A percentile compares a stretch with the other conserved stretches of the same genome.
Evolutionary conservation across 2,888 invertebrate species (phyloP).

Genomic region (Vannuccia rotundouncinata): DNA sequence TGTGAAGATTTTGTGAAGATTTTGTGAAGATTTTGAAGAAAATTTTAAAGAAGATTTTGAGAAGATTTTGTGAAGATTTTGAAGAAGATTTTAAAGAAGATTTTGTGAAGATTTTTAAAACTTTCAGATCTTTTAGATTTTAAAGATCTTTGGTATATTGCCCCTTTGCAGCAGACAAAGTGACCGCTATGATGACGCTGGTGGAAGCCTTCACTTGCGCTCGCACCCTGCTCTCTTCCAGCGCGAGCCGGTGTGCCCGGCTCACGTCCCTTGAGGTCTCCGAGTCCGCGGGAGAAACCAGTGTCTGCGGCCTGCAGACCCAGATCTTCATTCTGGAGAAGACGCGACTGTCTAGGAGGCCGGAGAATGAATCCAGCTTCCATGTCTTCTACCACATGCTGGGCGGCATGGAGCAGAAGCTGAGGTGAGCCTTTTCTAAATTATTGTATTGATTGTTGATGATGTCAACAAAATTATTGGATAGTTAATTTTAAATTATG

Average conservation of each 20-base stretch:
- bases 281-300: constrained; percentile 58
- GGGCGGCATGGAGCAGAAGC: constrained; percentile 66
- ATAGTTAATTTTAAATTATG: too few species aligned
- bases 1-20: too few species aligned
- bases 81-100: too few species aligned
- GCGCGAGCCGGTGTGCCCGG: constrained; percentile 82
- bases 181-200: constrained; percentile 73
- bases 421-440: constrained; percentile 60
- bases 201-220: constrained; percentile 83
- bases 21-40: too few species aligned
- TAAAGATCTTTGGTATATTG: too few species aligned
- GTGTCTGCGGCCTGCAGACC: constrained; percentile 39
- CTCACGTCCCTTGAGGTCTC: constrained; percentile 89
- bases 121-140: too few species aligned
- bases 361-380: constrained; percentile 68
- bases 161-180: constrained; percentile 70
- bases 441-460: too few species aligned
- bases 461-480: too few species aligned
- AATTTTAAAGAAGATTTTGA: too few species aligned
- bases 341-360: constrained; percentile 65
- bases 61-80: too few species aligned
- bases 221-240: constrained; percentile 74
- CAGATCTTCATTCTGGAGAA: constrained; percentile 71
- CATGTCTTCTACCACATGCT: constrained; percentile 67
- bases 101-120: too few species aligned